Base-by-base conservation (phyloP, 35 echinoderm and acorn worm genomes). In the Stichopus chloronotus region DNA sequence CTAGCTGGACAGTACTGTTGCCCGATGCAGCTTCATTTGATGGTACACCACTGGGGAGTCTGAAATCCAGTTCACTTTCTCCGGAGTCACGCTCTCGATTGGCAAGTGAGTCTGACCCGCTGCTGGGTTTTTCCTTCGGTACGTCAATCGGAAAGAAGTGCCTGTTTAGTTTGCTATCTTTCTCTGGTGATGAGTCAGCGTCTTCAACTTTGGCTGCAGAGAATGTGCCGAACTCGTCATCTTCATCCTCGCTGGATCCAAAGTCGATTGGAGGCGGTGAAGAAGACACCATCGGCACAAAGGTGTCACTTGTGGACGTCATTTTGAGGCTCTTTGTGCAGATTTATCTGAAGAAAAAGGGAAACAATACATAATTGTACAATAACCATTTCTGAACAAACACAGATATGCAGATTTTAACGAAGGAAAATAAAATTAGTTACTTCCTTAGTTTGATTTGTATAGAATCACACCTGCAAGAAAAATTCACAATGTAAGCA, bases 181-280 rank as follows among this genome's bases (percentile, higher is more conserved):
- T 89, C 30, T 61, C 59, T 71, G 87, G 87, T 54, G 87, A 61
- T 17, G 87, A 89, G 52, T 89, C 87, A 53, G 61, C 65, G 8
- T 89, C 87, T n/a, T 83, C 80, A 54, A 89, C 87, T 72, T 89
- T 89, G 43, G 87, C 87, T 43, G 60, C 60, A 43, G 87, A 89
- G 52, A 71, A 89, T 52, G 59, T 89, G 10, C 59, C 87, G 71
- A 89, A 89, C 30, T 89, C 87, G 71, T 89, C 87, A 74, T 89
- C 87, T 72, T 89, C 87, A 43, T 89, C 87, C 55, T 89, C 87
- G 19, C 87, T 89, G 13, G 87, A 89, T 89, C 87, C 87, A 89
- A 89, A 89, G 17, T 89, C 87, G 71, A 89, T 89, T 9, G 87
- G 87, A 16, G 87, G 87, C 19, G 87, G 87, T 89, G 87, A 89